These are phyloP conservation scores for Periplaneta americana DNA, from an alignment of 1,140 invertebrate genomes.

Conservation along the genomic window DNA sequence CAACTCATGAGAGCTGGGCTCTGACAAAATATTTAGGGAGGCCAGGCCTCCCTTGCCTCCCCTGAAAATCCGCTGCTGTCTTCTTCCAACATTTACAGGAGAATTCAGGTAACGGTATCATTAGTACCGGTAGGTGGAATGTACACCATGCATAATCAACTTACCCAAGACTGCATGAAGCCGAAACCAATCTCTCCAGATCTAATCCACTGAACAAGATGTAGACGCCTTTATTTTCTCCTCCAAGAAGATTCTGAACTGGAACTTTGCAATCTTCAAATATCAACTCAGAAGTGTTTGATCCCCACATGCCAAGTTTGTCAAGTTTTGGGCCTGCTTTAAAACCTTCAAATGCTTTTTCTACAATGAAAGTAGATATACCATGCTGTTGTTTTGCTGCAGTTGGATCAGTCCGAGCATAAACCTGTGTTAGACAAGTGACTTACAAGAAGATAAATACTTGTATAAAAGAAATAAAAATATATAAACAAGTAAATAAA, in stretches of 20 bases:
- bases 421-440: too few species aligned
- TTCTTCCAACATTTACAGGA: too few species aligned
- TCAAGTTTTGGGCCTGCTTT: conserved; percentile 85
- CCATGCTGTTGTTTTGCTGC: conserved; percentile 81
- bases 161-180: conserved; percentile 85
- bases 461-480: too few species aligned
- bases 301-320: conserved; percentile 97
- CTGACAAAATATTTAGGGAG: too few species aligned
- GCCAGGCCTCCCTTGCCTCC: too few species aligned
- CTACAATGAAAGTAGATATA: conserved; percentile 92
- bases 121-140: too few species aligned
- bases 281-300: conserved; percentile 90
- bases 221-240: conserved; percentile 88
- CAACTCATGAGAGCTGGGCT: too few species aligned
- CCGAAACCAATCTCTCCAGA: conserved; percentile 82
- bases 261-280: conserved; percentile 92
- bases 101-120: too few species aligned
- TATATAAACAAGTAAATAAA: too few species aligned
- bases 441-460: too few species aligned
- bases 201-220: conserved; percentile 96
- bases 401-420: conserved; percentile 82
- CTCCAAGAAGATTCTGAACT: conserved; percentile 80
- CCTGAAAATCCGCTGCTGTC: too few species aligned
- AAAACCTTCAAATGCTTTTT: conserved; percentile 87
- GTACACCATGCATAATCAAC: too few species aligned